A percentile compares a stretch with the other conserved stretches of the same genome.
These are phyloP conservation scores for Heliconius ismenius DNA, from an alignment of 2,888 invertebrate genomes.

Conservation along the genomic window DNA sequence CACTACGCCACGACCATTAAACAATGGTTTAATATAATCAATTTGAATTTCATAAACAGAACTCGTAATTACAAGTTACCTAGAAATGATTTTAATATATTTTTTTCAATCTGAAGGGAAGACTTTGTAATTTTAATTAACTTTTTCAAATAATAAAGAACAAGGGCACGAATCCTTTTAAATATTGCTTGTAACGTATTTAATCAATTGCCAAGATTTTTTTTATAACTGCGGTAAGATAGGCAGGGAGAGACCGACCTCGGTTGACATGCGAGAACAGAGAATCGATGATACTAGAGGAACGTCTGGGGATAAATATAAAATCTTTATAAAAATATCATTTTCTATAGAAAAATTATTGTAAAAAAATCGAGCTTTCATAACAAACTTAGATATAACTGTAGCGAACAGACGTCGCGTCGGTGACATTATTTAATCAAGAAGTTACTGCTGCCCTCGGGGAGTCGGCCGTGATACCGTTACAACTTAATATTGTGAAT, in stretches of 20 bases:
- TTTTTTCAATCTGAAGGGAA: constrained; percentile 11
- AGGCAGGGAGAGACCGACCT: neutral
- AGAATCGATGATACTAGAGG: neutral
- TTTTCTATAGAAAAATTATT: neutral
- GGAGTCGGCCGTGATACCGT: neutral
- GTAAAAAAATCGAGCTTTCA: neutral
- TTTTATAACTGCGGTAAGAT: neutral
- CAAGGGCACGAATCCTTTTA: constrained; percentile 17
- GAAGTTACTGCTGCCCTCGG: constrained; percentile 23
- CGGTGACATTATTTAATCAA: constrained; percentile 34
- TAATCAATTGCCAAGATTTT: neutral
- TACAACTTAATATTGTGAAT: neutral
- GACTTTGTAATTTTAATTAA: constrained; percentile 25
- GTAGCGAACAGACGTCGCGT: constrained; percentile 1
- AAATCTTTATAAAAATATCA: neutral
- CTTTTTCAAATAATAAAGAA: constrained; percentile 15
- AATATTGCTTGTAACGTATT: neutral
- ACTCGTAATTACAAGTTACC: neutral
- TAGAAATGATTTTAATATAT: neutral
- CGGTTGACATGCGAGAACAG: neutral
- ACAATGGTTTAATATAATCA: neutral
- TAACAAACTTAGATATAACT: constrained; percentile 14
- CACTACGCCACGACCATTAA: neutral
- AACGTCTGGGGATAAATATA: neutral
- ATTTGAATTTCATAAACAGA: neutral